Evolutionary conservation across 2,888 invertebrate species (phyloP).

Genomic region (Cotesia congregata): DNA sequence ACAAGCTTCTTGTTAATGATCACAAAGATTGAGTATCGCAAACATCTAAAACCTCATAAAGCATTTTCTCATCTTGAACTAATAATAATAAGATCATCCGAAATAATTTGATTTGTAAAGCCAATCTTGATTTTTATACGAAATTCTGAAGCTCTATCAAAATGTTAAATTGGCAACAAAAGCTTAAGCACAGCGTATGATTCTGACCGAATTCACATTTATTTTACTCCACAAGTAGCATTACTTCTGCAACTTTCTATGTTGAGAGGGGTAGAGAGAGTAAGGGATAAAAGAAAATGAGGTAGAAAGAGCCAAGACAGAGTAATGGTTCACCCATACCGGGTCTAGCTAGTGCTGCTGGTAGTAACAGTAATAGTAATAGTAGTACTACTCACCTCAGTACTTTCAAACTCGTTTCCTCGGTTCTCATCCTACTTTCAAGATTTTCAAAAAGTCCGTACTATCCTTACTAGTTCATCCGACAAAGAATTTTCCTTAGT

Average conservation of each 20-base stretch:
- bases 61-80: too few species aligned
- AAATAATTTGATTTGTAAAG: not conserved
- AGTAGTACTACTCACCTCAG: not conserved
- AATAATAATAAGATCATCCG: not conserved
- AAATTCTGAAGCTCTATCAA: not conserved
- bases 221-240: not conserved
- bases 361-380: not conserved
- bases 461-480: not conserved
- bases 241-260: not conserved
- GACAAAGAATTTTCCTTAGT: not conserved
- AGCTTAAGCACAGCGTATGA: not conserved
- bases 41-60: too few species aligned
- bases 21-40: too few species aligned
- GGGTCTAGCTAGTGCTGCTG: not conserved
- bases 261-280: not conserved
- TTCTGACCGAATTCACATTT: not conserved
- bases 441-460: not conserved
- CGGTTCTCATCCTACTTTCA: not conserved
- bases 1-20: too few species aligned
- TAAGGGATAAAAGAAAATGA: not conserved
- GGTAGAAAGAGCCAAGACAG: not conserved
- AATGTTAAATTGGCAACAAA: not conserved
- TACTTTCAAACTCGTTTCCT: not conserved
- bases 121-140: not conserved
- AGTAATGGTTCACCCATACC: not conserved